These are phyloP conservation scores for Sminthurinus aureus DNA, from an alignment of 2,888 invertebrate species.

Conservation along the genomic window DNA sequence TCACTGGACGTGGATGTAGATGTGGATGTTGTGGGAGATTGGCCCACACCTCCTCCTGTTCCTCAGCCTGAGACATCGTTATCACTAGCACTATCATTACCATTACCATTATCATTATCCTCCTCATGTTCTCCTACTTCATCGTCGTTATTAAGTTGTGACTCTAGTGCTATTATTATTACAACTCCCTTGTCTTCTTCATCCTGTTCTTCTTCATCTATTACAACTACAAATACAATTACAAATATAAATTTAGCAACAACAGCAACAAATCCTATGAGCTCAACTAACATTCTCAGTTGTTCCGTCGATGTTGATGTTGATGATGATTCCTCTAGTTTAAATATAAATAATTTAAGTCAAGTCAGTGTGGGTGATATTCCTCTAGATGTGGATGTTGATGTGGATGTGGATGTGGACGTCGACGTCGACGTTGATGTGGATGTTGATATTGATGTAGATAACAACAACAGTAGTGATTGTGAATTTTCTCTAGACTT, in stretches of 20 bases:
- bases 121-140: not conserved
- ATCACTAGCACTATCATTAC: not conserved
- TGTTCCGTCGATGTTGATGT: conserved; percentile 5
- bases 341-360: not conserved
- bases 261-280: not conserved
- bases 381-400: not conserved
- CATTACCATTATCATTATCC: not conserved
- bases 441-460: not conserved
- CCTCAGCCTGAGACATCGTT: conserved; percentile 25
- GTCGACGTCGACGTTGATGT: not conserved
- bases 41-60: conserved; percentile 56
- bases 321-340: conserved; percentile 15
- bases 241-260: too few relatives aligned
- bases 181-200: too few relatives aligned
- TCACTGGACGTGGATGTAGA: conserved; percentile 47
- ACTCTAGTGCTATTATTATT: too few relatives aligned
- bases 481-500: conserved; percentile 39
- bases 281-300: conserved; percentile 12
- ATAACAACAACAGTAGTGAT: conserved; percentile 2
- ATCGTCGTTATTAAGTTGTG: too few relatives aligned
- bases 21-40: conserved; percentile 58
- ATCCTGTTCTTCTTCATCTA: too few relatives aligned
- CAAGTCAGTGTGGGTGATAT: not conserved
- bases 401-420: not conserved
- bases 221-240: too few relatives aligned